Conservation (phyloP, 2,113 vertebrate genomes). For the Rhombomys opimus region DNA sequence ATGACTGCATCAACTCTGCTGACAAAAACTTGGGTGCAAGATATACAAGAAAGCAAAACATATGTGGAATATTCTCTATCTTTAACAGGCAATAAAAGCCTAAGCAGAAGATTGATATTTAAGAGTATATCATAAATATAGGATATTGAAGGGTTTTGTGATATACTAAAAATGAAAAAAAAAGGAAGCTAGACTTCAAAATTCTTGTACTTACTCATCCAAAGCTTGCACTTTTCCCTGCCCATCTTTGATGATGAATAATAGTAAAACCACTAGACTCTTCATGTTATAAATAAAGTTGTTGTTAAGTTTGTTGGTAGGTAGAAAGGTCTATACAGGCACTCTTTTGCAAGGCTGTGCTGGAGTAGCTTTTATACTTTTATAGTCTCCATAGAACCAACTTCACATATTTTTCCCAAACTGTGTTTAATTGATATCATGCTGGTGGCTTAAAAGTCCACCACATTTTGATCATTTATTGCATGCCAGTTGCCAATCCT, state of each 20-base stretch:
- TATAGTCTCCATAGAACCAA: neutral
- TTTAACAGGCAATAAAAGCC: constrained; percentile 58
- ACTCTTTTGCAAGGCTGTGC: neutral
- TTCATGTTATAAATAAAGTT: constrained; percentile 32
- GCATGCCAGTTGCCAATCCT: neutral
- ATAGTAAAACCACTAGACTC: neutral
- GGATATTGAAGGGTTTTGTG: constrained; percentile 16
- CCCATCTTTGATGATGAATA: neutral
- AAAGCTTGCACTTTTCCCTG: neutral
- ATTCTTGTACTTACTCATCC: neutral
- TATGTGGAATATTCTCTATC: neutral
- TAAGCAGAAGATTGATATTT: constrained; percentile 5
- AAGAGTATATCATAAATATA: constrained; percentile 2
- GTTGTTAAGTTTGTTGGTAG: constrained; percentile 14
- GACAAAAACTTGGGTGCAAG: neutral
- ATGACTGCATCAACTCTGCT: neutral
- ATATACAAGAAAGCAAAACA: constrained; percentile 22
- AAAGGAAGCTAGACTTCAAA: neutral
- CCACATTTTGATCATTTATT: neutral
- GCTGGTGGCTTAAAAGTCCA: neutral
- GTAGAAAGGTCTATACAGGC: neutral
- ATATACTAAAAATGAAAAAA: constrained; percentile 17
- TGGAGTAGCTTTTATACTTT: neutral
- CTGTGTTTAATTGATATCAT: neutral
- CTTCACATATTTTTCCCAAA: neutral